These are phyloP conservation scores for Larimichthys crocea DNA, from an alignment of 2,113 vertebrate species.

Conservation along the genomic window DNA sequence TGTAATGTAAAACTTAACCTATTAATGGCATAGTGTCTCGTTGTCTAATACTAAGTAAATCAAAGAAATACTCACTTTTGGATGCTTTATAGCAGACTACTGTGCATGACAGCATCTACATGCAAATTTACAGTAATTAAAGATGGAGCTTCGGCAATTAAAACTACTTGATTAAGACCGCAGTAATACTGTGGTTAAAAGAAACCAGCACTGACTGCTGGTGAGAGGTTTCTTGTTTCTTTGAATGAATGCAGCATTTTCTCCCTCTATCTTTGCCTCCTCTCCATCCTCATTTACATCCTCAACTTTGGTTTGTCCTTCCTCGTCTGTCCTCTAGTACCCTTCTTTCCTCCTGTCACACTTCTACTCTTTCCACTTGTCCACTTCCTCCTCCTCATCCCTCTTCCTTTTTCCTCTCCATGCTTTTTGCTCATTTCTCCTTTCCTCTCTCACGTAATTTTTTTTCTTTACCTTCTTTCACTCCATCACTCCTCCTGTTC, in stretches of 20 bases:
- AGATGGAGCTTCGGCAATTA: background rate
- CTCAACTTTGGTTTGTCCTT: background rate
- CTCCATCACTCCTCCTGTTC: constrained; percentile 18
- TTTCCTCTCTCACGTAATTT: constrained; percentile 36
- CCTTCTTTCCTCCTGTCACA: background rate
- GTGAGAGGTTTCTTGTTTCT: background rate
- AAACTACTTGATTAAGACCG: background rate
- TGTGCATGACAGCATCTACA: too few relatives aligned
- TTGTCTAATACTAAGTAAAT: too few relatives aligned
- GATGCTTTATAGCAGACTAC: too few relatives aligned
- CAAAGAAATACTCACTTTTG: too few relatives aligned
- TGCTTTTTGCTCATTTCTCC: constrained; percentile 12
- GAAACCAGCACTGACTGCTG: background rate
- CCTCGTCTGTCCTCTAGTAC: background rate
- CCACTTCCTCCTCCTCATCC: background rate
- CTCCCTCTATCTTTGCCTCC: background rate
- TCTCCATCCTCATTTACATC: background rate
- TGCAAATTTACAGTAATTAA: too few relatives aligned
- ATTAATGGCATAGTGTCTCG: too few relatives aligned
- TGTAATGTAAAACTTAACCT: too few relatives aligned
- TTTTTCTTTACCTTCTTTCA: constrained; percentile 43
- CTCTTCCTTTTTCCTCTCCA: background rate
- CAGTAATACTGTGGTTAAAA: background rate
- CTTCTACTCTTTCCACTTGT: background rate
- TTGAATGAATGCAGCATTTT: background rate